Base-by-base conservation (phyloP, 2,888 invertebrate genomes). In the Lamproptera curius region DNA sequence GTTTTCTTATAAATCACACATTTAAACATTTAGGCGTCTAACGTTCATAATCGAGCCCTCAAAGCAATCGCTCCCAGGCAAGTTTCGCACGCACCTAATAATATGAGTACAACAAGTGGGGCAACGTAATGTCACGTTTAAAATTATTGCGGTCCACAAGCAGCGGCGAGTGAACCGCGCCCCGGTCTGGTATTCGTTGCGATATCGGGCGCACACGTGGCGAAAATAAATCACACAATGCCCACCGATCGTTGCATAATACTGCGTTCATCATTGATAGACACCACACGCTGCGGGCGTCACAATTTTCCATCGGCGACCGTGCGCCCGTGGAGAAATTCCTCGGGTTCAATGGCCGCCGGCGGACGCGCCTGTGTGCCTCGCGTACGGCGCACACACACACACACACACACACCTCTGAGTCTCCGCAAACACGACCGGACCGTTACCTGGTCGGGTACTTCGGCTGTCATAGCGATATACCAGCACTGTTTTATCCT, bases 291-390 rank as follows among this genome's bases (percentile, higher is more conserved):
- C 61, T 61, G 66, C 63, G 70, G 63, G 70, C 68, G 66, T 65
- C 62, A 70, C 74, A 73, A 74, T 79, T 75, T 76, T 77, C 49
- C 78, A 70, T 76, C 71, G 73, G 71, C 74, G 70, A 75, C 60
- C 62, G 62, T 59, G 70, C 70, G 72, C 66, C 70, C 68, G 72
- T 79, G 78, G 85, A 87, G 87, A 87, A 86, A 87, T 87, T 86
- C 86, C 85, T 85, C 70, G 66, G 73, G 83, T 81, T 87, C 86
- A 86, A 86, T 74, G 85, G 82, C 86, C 86, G 84, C 80, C 68
- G 73, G 67, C 73, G 69, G 63, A 59, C 60, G 76, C 58, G 62
- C 72, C 75, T 73, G 76, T 77, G 77, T 66, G 67, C 73, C 72
- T 67, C 65, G 71, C 68, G 61, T 61, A 70, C 68, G 69, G 66